phyloP scores from a whole-genome alignment of 2,113 vertebrate genomes.

The Archocentrus centrarchus region DNA sequence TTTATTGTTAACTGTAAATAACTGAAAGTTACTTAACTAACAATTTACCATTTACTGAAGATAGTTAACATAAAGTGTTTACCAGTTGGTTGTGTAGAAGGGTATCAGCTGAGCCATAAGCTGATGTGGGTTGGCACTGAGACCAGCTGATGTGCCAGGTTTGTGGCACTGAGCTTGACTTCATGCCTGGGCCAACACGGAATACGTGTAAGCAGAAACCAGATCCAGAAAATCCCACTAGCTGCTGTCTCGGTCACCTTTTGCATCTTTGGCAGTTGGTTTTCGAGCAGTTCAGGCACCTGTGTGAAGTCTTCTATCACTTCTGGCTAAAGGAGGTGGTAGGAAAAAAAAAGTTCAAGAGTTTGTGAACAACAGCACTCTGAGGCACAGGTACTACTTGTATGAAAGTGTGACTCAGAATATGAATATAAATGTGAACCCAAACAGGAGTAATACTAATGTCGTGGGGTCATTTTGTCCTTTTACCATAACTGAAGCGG shows the following conservation, averaged over 20 bases:
- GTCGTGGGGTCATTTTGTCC: constrained; percentile 31
- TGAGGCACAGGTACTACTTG: background rate
- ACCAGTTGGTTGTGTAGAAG: background rate
- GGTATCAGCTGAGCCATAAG: background rate
- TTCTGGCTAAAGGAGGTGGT: background rate
- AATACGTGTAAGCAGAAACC: background rate
- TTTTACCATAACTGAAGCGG: constrained; percentile 30
- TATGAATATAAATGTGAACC: constrained; percentile 22
- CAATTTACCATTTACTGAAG: background rate
- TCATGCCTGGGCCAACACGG: background rate
- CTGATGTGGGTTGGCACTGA: background rate
- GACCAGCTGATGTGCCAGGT: background rate
- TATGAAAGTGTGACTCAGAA: background rate
- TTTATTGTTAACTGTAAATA: background rate
- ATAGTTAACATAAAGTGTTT: background rate
- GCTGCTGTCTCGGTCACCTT: constrained; percentile 31
- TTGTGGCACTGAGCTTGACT: background rate
- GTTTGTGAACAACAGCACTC: background rate
- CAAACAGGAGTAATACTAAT: constrained; percentile 3
- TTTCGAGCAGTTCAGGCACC: background rate
- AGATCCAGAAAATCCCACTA: constrained; percentile 2
- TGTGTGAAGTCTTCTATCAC: background rate
- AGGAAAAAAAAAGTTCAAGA: background rate
- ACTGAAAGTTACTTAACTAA: background rate
- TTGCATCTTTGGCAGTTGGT: background rate